Evolutionary conservation across 2,888 invertebrate species (phyloP), one percentile per base, ranked within the genome.

Genomic region (Conchocele bisecta): DNA sequence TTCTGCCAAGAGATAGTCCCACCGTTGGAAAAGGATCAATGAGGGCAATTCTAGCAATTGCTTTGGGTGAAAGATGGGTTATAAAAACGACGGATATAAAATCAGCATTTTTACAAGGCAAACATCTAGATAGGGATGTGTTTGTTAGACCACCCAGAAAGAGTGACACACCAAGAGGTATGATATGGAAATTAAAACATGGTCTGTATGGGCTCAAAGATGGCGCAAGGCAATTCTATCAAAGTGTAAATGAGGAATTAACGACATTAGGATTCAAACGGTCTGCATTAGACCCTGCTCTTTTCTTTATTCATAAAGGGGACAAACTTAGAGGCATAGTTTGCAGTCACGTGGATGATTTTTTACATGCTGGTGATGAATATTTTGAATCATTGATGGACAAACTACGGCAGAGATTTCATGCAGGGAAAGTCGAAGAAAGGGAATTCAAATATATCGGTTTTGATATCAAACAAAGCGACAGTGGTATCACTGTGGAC

Each of bases 71-170:
- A 13, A 63, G 44, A n/a, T 81, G 77, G 81, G 39, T n/a, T 3
- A 56, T 74, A 9, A 78, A 82, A 72, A 74, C 77, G 13, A 80
- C 69, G 11, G 78, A 79, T 54, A 79, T 80, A 29, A 81, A 75
- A 44, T 73, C 77, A 15, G 77, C 77, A 24, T 81, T 81, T 63
- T 53, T 79, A 6, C 72, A 80, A 41, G 79, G 81, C n/a, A 64
- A 72, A 48, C 41, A 60, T 15, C 44, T 81, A 6, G 57, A 67
- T 5, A 31, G 67, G 7, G 72, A 81, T 22, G 60, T 79, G 3
- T 80, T 51, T 44, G 24, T 81, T 3, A 57, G 39, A 37, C 75
- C 75, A 4, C 78, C 76, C 28, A 59, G 37, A 31, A 76, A 80
- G 41, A 63, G 65, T 57, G 39, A 54, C 17, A 44, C 48, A 5